A percentile compares a stretch with the other conserved stretches of the same genome.
Evolutionary conservation across 2,113 vertebrate species (phyloP).

Genomic region (Heteronetta atricapilla): DNA sequence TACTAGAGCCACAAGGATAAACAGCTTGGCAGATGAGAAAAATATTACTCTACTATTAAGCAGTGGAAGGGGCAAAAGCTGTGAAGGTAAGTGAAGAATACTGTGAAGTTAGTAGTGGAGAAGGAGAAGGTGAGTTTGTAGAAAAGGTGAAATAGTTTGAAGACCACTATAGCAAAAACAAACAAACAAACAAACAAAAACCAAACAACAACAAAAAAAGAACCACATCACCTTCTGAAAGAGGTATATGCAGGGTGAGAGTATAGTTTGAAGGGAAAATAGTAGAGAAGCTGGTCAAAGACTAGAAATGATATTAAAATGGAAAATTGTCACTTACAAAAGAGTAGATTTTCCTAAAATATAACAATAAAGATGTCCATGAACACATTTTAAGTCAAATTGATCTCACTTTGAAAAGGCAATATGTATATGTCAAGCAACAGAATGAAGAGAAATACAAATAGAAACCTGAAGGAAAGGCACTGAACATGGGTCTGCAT

Average conservation of each 20-base stretch:
- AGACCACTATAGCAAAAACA: neutral
- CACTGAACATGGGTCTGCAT: accelerated
- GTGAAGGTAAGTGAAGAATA: neutral
- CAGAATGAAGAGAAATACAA: neutral
- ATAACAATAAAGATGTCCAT: neutral
- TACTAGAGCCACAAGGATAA: neutral
- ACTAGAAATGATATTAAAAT: neutral
- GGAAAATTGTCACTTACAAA: neutral
- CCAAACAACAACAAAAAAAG: too few species aligned
- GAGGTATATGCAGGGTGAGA: neutral
- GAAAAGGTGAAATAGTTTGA: neutral
- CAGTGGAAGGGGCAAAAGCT: neutral
- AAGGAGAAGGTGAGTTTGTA: neutral
- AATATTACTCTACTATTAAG: neutral
- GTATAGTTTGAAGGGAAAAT: neutral
- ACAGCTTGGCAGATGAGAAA: neutral
- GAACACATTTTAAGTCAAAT: neutral
- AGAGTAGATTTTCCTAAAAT: neutral
- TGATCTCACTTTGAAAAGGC: neutral
- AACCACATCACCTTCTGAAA: neutral
- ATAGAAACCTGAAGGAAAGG: neutral
- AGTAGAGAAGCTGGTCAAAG: neutral
- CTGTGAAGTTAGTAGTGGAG: neutral
- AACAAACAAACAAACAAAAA: too few species aligned
- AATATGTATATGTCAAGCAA: neutral